These are phyloP conservation scores for Ostrea edulis DNA, from an alignment of 1,140 invertebrate genomes.

Conservation along the genomic window DNA sequence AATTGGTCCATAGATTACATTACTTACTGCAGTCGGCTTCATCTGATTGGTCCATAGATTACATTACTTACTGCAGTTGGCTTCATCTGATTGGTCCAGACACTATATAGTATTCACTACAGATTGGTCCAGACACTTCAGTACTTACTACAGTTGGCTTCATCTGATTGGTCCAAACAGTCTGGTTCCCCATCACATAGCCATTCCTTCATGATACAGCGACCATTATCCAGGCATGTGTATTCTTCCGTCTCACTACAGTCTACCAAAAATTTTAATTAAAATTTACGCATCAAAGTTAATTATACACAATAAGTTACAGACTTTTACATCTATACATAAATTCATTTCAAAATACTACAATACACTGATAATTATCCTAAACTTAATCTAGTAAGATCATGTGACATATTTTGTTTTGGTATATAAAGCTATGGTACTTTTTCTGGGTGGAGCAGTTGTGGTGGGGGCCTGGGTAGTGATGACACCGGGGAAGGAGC, in stretches of 20 bases:
- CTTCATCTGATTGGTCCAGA: background rate
- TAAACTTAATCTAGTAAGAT: background rate
- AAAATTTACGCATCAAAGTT: background rate
- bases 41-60: background rate
- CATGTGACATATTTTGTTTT: background rate
- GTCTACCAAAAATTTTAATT: constrained; percentile 49
- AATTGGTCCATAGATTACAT: background rate
- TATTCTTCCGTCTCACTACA: constrained; percentile 41
- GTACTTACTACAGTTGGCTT: constrained; percentile 80
- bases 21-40: background rate
- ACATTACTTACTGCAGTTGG: background rate
- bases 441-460: background rate
- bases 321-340: too few species aligned
- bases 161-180: constrained; percentile 90
- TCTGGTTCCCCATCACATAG: constrained; percentile 66
- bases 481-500: background rate
- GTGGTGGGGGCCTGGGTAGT: background rate
- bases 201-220: constrained; percentile 68
- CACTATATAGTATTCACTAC: constrained; percentile 56
- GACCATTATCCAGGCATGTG: constrained; percentile 60
- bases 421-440: background rate
- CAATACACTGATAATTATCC: background rate
- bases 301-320: too few species aligned
- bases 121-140: constrained; percentile 80
- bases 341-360: too few species aligned